These are phyloP conservation scores for Sapayoa aenigma DNA, from an alignment of 2,113 vertebrate species.

Conservation along the genomic window DNA sequence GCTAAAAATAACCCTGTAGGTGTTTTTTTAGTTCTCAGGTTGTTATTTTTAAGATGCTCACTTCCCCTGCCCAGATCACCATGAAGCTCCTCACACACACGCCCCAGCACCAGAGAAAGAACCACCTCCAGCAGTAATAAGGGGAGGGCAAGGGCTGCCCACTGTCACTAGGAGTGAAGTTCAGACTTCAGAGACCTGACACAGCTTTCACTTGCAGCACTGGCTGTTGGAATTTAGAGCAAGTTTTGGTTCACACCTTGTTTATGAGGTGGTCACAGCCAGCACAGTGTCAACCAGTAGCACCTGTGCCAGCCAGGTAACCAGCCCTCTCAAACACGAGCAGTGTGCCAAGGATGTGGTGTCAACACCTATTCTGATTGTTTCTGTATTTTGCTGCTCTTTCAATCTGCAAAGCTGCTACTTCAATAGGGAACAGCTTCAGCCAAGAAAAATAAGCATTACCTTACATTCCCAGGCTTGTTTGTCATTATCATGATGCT, in stretches of 20 bases:
- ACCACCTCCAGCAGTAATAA: background rate
- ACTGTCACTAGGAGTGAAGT: rapidly evolving
- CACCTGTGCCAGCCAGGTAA: background rate
- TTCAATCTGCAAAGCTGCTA: background rate
- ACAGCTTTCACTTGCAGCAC: background rate
- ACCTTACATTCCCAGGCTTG: background rate
- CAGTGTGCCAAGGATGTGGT: background rate
- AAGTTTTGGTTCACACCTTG: background rate
- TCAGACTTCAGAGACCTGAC: background rate
- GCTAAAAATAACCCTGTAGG: background rate
- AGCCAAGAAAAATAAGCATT: constrained; percentile 34
- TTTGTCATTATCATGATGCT: background rate
- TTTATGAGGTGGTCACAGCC: background rate
- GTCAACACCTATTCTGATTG: background rate
- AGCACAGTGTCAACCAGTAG: background rate
- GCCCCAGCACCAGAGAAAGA: background rate
- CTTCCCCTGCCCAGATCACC: background rate
- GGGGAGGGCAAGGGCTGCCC: background rate
- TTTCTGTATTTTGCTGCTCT: background rate
- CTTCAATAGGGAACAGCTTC: background rate
- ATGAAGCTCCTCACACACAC: rapidly evolving
- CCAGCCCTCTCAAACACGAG: background rate
- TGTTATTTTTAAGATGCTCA: background rate
- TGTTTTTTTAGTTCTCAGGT: background rate
- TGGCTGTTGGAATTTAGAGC: background rate